Evolutionary conservation across 2,797 vertebrate species (phyloP).

Genomic region (Halcyon smyrnensis): DNA sequence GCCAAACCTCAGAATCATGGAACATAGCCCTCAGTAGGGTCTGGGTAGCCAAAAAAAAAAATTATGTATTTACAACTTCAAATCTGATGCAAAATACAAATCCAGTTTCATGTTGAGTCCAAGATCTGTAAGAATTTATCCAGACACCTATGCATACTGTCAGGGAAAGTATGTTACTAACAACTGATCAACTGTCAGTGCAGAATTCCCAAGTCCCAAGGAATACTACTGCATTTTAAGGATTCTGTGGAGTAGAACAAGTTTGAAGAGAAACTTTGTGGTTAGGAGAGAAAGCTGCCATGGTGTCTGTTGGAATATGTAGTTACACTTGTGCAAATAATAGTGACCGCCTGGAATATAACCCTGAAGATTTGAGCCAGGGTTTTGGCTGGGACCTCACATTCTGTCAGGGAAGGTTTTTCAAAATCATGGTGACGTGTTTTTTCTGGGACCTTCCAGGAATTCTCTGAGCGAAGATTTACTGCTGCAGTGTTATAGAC

Average conservation of each 20-base stretch:
- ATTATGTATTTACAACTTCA: neutral
- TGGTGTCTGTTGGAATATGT: neutral
- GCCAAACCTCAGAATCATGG: neutral
- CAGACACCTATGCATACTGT: neutral
- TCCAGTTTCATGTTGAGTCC: neutral
- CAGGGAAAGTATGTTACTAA: neutral
- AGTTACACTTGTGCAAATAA: neutral
- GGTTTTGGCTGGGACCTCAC: neutral
- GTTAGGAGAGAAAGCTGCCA: neutral
- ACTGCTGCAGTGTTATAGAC: neutral
- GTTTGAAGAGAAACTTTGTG: neutral
- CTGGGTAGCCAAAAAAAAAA: neutral
- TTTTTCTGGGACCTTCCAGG: neutral
- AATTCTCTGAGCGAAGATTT: neutral
- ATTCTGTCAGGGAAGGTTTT: neutral
- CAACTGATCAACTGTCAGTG: neutral
- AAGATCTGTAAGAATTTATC: neutral
- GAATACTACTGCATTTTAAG: neutral
- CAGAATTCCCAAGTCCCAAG: neutral
- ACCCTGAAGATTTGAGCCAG: rapidly evolving
- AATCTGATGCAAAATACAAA: neutral
- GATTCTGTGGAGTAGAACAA: neutral
- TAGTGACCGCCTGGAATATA: neutral
- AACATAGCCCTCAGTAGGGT: neutral
- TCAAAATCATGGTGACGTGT: neutral